phyloP scores from a whole-genome alignment of 2,797 vertebrate genomes.

The Anguilla marmorata region DNA sequence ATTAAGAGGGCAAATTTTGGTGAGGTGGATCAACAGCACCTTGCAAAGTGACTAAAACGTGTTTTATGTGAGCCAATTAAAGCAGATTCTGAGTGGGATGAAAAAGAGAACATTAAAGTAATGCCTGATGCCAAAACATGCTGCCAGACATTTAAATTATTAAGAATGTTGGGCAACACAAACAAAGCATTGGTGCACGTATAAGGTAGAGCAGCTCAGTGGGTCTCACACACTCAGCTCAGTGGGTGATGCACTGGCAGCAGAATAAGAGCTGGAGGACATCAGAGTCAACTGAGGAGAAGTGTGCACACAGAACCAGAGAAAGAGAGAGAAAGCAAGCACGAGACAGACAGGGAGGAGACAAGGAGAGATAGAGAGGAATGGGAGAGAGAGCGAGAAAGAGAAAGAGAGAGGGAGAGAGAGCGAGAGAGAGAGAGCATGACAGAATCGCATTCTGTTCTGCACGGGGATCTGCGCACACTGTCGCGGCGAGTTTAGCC shows the following conservation, averaged over 20 bases:
- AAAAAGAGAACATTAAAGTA: background rate
- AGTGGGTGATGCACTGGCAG: background rate
- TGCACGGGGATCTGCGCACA: background rate
- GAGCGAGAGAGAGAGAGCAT: background rate
- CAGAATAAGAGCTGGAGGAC: background rate
- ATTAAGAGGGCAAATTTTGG: background rate
- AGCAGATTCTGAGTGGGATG: background rate
- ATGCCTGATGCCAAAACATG: background rate
- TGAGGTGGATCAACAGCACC: background rate
- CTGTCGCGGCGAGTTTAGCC: background rate
- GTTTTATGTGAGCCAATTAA: background rate
- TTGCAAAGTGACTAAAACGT: background rate
- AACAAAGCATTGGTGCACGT: background rate
- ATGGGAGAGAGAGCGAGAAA: background rate
- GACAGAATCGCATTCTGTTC: background rate
- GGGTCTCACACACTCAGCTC: background rate
- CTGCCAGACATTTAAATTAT: background rate
- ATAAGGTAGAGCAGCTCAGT: background rate
- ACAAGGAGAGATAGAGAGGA: background rate
- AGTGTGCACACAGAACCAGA: background rate
- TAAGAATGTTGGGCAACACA: background rate
- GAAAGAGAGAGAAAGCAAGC: background rate
- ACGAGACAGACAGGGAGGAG: background rate
- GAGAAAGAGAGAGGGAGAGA: constrained; percentile 6
- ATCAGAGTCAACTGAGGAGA: background rate